These are phyloP conservation scores for Microcebus griseorufus DNA, from an alignment of 2,113 vertebrate genomes.

Conservation along the genomic window DNA sequence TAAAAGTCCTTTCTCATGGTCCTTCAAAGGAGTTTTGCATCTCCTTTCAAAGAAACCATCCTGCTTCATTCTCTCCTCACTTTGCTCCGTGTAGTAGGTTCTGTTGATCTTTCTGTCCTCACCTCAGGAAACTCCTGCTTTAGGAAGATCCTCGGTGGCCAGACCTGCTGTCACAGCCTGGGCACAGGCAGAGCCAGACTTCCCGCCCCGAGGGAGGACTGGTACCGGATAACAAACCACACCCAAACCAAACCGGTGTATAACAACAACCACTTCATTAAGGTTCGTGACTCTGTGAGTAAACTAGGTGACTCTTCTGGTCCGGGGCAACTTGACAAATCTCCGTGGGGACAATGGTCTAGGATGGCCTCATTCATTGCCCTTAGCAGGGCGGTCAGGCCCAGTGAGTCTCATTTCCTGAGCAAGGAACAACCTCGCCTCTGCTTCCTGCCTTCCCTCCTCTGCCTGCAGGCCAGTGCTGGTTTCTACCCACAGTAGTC, in stretches of 20 bases:
- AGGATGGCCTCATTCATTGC: neutral
- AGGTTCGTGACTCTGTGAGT: neutral
- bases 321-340: too few relatives aligned
- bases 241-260: neutral
- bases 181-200: neutral
- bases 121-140: neutral
- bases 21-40: neutral
- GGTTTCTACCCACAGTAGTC: neutral
- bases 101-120: neutral
- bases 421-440: neutral
- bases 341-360: neutral
- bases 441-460: neutral
- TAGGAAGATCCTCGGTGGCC: neutral
- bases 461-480: neutral
- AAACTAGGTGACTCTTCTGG: neutral
- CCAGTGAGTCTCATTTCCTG: neutral
- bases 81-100: neutral
- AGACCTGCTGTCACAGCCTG: neutral
- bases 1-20: neutral
- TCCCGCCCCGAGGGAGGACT: neutral
- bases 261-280: neutral
- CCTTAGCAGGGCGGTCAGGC: neutral
- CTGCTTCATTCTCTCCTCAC: neutral
- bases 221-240: neutral
- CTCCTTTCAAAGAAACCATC: neutral